Percentiles rank a stretch among this genome's conserved stretches.
Conservation (phyloP, 2,113 vertebrate genomes). For the Vireo altiloquus region DNA sequence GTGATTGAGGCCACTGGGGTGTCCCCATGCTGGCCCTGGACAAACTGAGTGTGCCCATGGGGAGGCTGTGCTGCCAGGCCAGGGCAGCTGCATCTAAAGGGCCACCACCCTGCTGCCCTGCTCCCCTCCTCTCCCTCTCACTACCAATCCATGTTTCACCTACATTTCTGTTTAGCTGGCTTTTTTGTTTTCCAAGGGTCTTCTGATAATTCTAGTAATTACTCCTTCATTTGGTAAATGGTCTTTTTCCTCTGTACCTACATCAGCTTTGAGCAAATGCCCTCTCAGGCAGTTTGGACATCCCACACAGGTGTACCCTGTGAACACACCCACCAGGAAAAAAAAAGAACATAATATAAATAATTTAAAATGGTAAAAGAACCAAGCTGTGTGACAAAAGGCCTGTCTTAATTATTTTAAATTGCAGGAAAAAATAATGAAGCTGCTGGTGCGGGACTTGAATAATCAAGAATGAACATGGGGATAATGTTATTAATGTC, state of each 20-base stretch:
- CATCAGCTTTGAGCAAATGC: not conserved
- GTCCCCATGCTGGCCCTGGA: accelerated
- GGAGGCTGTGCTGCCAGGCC: not conserved
- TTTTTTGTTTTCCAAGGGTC: not conserved
- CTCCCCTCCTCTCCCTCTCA: not conserved
- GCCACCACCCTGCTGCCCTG: not conserved
- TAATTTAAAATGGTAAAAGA: not conserved
- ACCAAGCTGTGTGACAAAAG: not conserved
- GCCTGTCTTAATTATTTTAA: not conserved
- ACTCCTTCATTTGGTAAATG: not conserved
- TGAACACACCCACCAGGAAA: not conserved
- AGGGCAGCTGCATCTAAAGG: not conserved
- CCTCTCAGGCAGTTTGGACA: not conserved
- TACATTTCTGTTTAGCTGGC: not conserved
- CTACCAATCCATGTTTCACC: not conserved
- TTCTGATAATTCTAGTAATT: not conserved
- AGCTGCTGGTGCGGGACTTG: not conserved
- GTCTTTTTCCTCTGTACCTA: not conserved
- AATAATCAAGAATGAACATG: not conserved
- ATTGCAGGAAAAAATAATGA: not conserved
- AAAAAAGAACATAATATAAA: not conserved
- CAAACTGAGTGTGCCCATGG: not conserved
- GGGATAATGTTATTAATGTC: not conserved
- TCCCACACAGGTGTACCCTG: not conserved
- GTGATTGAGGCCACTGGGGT: accelerated